Evolutionary conservation across 2,888 invertebrate genomes (phyloP), one percentile per base, ranked within the genome.

Genomic region (Drosophila acutilabella): DNA sequence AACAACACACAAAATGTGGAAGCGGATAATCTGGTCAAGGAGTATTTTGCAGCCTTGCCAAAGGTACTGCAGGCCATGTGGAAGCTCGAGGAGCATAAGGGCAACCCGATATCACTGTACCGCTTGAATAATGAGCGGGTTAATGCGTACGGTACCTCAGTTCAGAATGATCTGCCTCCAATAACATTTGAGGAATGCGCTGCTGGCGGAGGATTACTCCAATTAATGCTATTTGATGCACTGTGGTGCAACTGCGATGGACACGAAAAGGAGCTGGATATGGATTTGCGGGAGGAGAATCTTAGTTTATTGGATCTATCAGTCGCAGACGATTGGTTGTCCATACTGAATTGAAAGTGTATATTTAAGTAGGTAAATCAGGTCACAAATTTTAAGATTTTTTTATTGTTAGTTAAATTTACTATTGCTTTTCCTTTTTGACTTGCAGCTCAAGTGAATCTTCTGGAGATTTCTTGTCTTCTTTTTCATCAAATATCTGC

Each of bases 401-500:
- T 33, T 72, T 72, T 69, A 69, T 74, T 69, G 33, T 18, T 16
- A 44, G 33, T 33, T 13, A 30, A 10, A 45, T 10, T 4, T 13
- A 0, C 30, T 59, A 42, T 13, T 45, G 40, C 18, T 42, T 69
- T 38, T 59, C 44, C 7, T 59, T 47, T 10, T 53, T 41, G 5
- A 51, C 44, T 45, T 74, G 26, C 3, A 74, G 20, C 3, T 74
- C 51, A 20, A 70, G 40, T n/a, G 65, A 44, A 53, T 69, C 51
- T 20, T 64, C n/a, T 16, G 38, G 13, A 10, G n/a, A 4, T 30
- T 62, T 48, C 20, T 38, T 11, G 16, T 38, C 13, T 5, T n/a
- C 6, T n/a, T n/a, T 11, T 33, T 95, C 94, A 80, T 95, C 95
- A 82, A 95, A 95, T 75, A 95, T 94, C 89, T 94, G 94, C n/a